These are phyloP conservation scores for Pterocles burchelli DNA, from an alignment of 2,113 vertebrate species.

Conservation along the genomic window DNA sequence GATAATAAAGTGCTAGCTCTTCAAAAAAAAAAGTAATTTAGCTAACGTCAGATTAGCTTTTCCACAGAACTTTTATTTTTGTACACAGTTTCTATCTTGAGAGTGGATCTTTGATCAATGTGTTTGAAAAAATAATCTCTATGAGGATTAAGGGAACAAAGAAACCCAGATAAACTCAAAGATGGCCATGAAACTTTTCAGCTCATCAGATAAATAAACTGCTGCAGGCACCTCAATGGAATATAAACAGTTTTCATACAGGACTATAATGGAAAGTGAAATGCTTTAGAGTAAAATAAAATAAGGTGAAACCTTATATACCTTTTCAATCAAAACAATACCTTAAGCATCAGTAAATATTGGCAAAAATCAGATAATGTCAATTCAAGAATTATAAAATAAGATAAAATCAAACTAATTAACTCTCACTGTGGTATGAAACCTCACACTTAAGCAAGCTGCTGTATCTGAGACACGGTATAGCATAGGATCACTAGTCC, in stretches of 20 bases:
- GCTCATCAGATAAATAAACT: neutral
- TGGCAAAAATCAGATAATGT: neutral
- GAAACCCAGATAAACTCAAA: neutral
- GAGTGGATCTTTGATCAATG: constrained; percentile 1
- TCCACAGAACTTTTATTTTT: neutral
- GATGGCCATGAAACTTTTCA: neutral
- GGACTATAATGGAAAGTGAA: neutral
- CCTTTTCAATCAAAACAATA: neutral
- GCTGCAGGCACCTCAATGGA: neutral
- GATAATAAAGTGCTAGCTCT: neutral
- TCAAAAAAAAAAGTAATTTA: neutral
- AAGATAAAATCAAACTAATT: neutral
- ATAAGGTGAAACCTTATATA: neutral
- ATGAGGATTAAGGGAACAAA: constrained; percentile 27
- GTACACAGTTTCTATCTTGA: neutral
- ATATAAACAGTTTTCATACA: neutral
- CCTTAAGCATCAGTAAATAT: neutral
- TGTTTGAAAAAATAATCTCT: neutral
- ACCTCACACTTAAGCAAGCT: neutral
- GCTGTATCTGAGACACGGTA: too few species aligned
- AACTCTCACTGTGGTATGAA: neutral
- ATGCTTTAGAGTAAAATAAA: neutral
- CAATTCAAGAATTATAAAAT: neutral
- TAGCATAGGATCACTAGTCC: neutral
- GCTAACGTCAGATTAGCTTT: neutral